Conservation (phyloP, 1,140 invertebrate genomes). For the Mya arenaria region DNA sequence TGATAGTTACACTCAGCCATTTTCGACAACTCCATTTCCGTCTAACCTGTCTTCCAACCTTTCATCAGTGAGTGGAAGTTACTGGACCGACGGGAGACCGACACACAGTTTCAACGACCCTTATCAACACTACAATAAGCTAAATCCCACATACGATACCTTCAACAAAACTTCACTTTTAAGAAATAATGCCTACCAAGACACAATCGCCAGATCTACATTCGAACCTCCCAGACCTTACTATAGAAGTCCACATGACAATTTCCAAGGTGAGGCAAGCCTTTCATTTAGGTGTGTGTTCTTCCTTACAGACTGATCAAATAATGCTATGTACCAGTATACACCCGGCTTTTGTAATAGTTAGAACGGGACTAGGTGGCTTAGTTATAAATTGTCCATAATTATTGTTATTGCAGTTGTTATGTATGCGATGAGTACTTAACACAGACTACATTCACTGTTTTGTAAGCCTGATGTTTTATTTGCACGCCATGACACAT, state of each 20-base stretch:
- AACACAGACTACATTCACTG: too few relatives aligned
- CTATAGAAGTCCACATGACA: conserved; percentile 68
- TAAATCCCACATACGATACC: conserved; percentile 66
- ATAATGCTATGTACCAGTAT: too few relatives aligned
- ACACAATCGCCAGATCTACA: conserved; percentile 65
- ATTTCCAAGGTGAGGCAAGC: conserved; percentile 73
- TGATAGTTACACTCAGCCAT: conserved; percentile 66
- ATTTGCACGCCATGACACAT: too few relatives aligned
- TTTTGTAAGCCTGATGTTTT: too few relatives aligned
- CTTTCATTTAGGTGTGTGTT: too few relatives aligned
- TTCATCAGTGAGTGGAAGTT: conserved; percentile 58
- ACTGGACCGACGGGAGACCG: conserved; percentile 67
- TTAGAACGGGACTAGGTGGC: too few relatives aligned
- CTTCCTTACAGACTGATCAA: too few relatives aligned
- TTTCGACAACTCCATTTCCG: conserved; percentile 59
- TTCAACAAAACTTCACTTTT: conserved; percentile 69
- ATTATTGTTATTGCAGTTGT: too few relatives aligned
- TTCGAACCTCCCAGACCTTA: conserved; percentile 65
- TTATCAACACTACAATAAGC: conserved; percentile 68
- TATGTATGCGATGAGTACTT: too few relatives aligned
- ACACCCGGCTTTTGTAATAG: too few relatives aligned
- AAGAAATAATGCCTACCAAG: conserved; percentile 64
- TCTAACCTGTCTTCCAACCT: conserved; percentile 60
- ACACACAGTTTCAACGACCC: conserved; percentile 62
- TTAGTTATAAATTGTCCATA: too few relatives aligned